phyloP scores from a whole-genome alignment of 2,888 invertebrate genomes.

The Xestia rhomboidea region DNA sequence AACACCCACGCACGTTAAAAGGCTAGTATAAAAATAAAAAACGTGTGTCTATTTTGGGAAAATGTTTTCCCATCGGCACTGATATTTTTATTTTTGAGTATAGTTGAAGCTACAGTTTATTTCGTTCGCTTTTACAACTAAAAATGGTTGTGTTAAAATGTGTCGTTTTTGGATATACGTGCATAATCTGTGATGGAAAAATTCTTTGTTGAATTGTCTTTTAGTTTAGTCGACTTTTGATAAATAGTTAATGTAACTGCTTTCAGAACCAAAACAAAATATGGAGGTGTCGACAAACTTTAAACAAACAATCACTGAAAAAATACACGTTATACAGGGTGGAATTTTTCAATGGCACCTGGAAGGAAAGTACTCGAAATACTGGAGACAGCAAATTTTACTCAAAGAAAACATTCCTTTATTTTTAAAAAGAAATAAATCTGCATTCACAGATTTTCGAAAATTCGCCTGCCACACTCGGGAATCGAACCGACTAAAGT shows the following conservation, averaged over 20 bases:
- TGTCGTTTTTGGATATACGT: neutral
- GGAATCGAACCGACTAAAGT: too few relatives aligned
- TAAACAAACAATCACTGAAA: neutral
- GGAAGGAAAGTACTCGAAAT: too few relatives aligned
- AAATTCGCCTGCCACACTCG: too few relatives aligned
- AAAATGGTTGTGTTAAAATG: conserved; percentile 16
- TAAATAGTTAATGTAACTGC: neutral
- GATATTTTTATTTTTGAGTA: conserved; percentile 37
- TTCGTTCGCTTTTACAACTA: conserved; percentile 12
- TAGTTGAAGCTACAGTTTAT: conserved; percentile 33
- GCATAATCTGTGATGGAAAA: neutral
- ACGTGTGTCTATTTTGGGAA: conserved; percentile 34
- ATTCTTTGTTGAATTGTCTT: neutral
- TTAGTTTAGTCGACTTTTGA: neutral
- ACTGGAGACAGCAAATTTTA: too few relatives aligned
- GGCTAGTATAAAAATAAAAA: conserved; percentile 26
- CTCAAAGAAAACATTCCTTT: too few relatives aligned
- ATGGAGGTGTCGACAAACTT: neutral
- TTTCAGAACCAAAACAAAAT: neutral
- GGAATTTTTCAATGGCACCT: too few relatives aligned
- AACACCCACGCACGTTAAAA: conserved; percentile 23
- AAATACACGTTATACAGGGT: too few relatives aligned
- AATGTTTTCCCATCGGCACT: conserved; percentile 19
- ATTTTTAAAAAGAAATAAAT: too few relatives aligned
- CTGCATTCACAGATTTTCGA: too few relatives aligned